Evolutionary conservation across 2,888 invertebrate genomes (phyloP).

Genomic region (Cephus runcator): DNA sequence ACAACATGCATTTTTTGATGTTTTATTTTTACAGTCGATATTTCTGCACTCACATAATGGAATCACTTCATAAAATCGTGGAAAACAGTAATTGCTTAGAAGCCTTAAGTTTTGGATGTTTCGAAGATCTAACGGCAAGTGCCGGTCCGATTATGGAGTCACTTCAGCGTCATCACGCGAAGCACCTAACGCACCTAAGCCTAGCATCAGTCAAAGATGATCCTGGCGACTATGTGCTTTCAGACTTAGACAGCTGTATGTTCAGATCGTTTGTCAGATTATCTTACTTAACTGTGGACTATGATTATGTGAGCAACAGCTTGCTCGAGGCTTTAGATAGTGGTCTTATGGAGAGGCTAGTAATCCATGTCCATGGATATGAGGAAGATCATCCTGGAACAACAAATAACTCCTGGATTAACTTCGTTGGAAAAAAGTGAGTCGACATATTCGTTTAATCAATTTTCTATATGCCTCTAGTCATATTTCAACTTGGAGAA

Average conservation of each 20-base stretch:
- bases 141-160: conserved; percentile 63
- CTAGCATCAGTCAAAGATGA: conserved; percentile 80
- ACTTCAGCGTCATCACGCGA: conserved; percentile 66
- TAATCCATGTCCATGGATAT: conserved; percentile 78
- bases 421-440: conserved; percentile 68
- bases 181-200: conserved; percentile 72
- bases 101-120: conserved; percentile 69
- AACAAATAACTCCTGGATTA: conserved; percentile 73
- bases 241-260: conserved; percentile 69
- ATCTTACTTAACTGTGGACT: conserved; percentile 68
- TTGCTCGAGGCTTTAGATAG: conserved; percentile 66
- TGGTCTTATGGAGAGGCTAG: conserved; percentile 69
- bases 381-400: conserved; percentile 73
- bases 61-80: conserved; percentile 64
- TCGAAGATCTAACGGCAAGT: conserved; percentile 68
- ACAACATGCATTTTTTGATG: neutral
- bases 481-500: neutral
- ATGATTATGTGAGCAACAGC: conserved; percentile 68
- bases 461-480: neutral
- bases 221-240: conserved; percentile 73
- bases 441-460: conserved; percentile 16
- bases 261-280: conserved; percentile 69
- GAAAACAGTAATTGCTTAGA: conserved; percentile 65
- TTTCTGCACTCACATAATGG: conserved; percentile 38
- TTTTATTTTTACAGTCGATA: conserved; percentile 33